These are phyloP conservation scores for Verasper variegatus DNA, from an alignment of 2,113 vertebrate species.

Conservation along the genomic window DNA sequence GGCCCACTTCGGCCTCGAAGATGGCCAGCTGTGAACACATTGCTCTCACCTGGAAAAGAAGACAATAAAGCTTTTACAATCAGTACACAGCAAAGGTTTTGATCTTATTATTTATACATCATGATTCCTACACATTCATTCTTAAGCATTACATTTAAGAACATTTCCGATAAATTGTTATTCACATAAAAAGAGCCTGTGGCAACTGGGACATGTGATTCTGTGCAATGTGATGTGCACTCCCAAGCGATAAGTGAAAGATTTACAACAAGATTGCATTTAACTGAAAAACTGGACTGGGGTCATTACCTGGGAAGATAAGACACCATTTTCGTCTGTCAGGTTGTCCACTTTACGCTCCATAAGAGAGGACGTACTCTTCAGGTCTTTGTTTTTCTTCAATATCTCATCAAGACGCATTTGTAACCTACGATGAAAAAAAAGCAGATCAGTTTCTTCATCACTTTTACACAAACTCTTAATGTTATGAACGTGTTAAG, in stretches of 20 bases:
- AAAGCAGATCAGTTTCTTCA: not conserved
- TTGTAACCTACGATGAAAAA: slow-evolving; percentile 72
- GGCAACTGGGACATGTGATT: not conserved
- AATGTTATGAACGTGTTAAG: not conserved
- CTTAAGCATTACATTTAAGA: not conserved
- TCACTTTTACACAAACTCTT: not conserved
- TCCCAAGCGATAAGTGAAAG: not conserved
- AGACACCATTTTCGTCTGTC: slow-evolving; percentile 88
- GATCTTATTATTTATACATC: not conserved
- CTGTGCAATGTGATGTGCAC: not conserved
- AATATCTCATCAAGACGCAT: slow-evolving; percentile 85
- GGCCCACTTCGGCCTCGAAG: slow-evolving; percentile 83
- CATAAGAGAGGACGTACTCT: slow-evolving; percentile 85
- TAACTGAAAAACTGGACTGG: not conserved
- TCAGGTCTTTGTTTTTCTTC: slow-evolving; percentile 89
- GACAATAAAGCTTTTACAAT: not conserved
- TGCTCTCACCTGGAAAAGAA: slow-evolving; percentile 82
- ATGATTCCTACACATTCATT: not conserved
- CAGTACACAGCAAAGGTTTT: not conserved
- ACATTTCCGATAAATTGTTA: not conserved
- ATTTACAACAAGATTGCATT: not conserved
- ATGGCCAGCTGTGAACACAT: slow-evolving; percentile 81
- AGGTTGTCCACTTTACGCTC: slow-evolving; percentile 89
- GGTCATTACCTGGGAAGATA: slow-evolving; percentile 88
- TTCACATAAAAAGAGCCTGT: not conserved